These are phyloP conservation scores for Hydrolagus colliei DNA, from an alignment of 2,797 vertebrate species.

Conservation along the genomic window DNA sequence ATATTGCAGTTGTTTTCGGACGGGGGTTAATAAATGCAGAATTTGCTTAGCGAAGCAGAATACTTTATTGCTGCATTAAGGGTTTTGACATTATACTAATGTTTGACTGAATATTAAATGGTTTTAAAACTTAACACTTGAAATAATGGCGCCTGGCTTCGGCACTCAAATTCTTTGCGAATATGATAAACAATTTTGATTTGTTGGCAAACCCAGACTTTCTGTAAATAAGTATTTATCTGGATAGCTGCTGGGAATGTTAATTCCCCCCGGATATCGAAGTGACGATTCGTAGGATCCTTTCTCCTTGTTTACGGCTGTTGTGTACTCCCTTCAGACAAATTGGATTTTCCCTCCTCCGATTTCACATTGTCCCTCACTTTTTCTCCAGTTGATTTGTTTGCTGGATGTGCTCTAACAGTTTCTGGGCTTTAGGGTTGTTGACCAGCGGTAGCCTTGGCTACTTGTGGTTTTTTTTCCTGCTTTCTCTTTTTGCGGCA, in stretches of 20 bases:
- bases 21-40: conserved; percentile 89
- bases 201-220: background rate
- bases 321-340: background rate
- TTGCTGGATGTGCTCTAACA: background rate
- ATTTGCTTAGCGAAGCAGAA: conserved; percentile 81
- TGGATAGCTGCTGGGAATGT: too few species aligned
- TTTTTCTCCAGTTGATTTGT: background rate
- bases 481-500: background rate
- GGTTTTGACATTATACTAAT: conserved; percentile 87
- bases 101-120: conserved; percentile 59
- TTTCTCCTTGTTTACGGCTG: background rate
- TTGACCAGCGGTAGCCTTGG: background rate
- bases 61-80: conserved; percentile 93
- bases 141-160: conserved; percentile 42
- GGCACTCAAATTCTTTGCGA: background rate
- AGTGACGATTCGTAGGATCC: background rate
- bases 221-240: too few species aligned
- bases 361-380: background rate
- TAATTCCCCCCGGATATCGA: too few species aligned
- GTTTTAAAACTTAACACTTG: conserved; percentile 60
- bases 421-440: background rate
- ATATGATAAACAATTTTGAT: conserved; percentile 2
- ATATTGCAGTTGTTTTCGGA: conserved; percentile 77
- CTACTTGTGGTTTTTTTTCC: background rate
- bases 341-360: background rate